Conservation (phyloP, 2,113 vertebrate genomes). For the Dissostichus mawsoni region DNA sequence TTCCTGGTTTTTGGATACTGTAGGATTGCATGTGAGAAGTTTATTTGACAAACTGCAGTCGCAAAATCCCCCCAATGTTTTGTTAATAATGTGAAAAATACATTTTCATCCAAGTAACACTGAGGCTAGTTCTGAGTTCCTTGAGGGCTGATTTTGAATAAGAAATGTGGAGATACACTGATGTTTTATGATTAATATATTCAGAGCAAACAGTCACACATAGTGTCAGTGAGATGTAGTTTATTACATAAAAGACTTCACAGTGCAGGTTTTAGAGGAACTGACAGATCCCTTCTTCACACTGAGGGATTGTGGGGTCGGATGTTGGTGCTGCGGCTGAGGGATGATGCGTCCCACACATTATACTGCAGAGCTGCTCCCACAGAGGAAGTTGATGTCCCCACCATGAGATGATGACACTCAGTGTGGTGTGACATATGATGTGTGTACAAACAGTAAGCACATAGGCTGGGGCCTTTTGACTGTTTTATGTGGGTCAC, state of each 20-base stretch:
- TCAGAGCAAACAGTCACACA: conserved; percentile 24
- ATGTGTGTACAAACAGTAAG: conserved; percentile 68
- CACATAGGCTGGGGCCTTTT: conserved; percentile 32
- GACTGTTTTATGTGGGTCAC: conserved; percentile 73
- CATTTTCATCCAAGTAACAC: conserved; percentile 2
- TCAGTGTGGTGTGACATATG: conserved; percentile 68
- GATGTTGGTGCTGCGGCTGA: conserved; percentile 59
- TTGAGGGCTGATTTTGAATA: conserved; percentile 1
- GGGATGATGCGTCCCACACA: conserved; percentile 68
- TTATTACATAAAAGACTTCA: conserved; percentile 42
- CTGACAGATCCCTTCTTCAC: conserved; percentile 68
- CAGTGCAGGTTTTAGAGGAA: conserved; percentile 43
- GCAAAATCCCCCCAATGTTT: neutral
- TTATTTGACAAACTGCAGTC: neutral
- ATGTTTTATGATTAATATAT: conserved; percentile 29
- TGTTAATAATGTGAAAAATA: conserved; percentile 13
- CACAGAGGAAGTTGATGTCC: conserved; percentile 63
- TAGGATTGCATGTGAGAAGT: no score
- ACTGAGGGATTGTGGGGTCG: conserved; percentile 59
- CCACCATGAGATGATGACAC: conserved; percentile 62
- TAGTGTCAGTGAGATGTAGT: conserved; percentile 25
- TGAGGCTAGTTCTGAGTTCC: neutral
- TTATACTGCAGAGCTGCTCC: conserved; percentile 63
- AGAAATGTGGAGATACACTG: neutral
- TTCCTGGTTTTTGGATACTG: no score